Percentiles rank a stretch among this genome's conserved stretches.
phyloP scores from a whole-genome alignment of 2,797 vertebrate genomes.

The Myotis pilosus region DNA sequence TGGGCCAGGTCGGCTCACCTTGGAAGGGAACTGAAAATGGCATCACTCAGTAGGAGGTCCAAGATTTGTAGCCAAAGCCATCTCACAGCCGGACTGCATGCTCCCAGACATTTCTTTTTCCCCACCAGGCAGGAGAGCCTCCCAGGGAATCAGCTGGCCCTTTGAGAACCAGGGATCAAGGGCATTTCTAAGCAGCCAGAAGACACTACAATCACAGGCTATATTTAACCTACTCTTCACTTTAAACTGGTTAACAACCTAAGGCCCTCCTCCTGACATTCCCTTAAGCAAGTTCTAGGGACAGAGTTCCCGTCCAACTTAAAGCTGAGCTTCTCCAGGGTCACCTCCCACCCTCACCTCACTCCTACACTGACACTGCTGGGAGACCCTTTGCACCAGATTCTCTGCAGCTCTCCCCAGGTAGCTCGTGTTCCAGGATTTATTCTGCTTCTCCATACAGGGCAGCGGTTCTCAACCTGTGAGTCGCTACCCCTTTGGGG shows the following conservation, averaged over 20 bases:
- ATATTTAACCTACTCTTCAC: not conserved
- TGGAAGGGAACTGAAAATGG: not conserved
- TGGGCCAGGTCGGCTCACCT: not conserved
- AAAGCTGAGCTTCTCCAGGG: not conserved
- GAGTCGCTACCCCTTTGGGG: too few relatives aligned
- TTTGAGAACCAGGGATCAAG: not conserved
- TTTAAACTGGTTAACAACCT: not conserved
- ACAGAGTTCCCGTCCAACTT: not conserved
- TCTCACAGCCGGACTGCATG: not conserved
- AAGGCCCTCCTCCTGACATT: not conserved
- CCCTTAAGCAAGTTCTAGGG: not conserved
- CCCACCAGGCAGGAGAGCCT: not conserved
- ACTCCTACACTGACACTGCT: not conserved
- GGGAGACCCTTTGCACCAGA: not conserved
- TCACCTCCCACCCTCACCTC: too few relatives aligned
- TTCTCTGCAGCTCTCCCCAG: accelerated
- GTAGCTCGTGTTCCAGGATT: accelerated
- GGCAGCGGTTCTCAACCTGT: too few relatives aligned
- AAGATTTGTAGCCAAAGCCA: not conserved
- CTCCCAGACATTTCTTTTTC: not conserved
- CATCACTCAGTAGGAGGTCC: not conserved
- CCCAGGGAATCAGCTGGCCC: not conserved
- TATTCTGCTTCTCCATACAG: not conserved
- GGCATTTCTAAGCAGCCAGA: not conserved
- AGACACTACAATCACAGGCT: not conserved